phyloP scores from a whole-genome alignment of 2,113 vertebrate species.

The Zootoca vivipara region DNA sequence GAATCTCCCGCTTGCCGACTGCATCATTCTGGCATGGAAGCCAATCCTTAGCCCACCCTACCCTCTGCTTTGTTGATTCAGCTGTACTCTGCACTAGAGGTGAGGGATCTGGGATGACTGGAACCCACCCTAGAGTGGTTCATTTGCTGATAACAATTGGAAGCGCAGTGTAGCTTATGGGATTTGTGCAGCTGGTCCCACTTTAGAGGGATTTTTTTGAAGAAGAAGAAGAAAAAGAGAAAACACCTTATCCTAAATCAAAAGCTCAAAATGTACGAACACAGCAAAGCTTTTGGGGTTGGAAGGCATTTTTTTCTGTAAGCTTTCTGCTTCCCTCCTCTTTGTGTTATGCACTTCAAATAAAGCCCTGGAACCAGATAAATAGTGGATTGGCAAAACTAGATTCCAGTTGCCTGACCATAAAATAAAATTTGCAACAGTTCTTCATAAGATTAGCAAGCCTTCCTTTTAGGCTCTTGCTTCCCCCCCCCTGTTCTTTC shows the following conservation, averaged over 20 bases:
- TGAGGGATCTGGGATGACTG: not conserved
- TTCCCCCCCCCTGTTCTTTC: not conserved
- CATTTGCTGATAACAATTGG: constrained; percentile 53
- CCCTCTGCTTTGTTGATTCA: constrained; percentile 64
- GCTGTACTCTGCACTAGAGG: constrained; percentile 48
- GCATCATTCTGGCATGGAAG: not conserved
- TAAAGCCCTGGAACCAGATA: not conserved
- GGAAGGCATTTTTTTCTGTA: constrained; percentile 2
- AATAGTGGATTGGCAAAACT: not conserved
- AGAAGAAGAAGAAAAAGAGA: constrained; percentile 1
- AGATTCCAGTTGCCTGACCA: not conserved
- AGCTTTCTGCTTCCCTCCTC: not conserved
- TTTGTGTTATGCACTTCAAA: not conserved
- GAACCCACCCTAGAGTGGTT: not conserved
- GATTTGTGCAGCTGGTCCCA: not conserved
- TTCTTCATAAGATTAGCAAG: not conserved
- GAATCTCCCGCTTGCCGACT: constrained; percentile 41
- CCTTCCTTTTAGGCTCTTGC: not conserved
- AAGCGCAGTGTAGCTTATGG: not conserved
- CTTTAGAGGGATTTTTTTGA: constrained; percentile 12
- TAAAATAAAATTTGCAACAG: not conserved
- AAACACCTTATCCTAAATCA: not conserved
- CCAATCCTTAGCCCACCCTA: constrained; percentile 15
- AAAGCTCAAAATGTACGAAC: constrained; percentile 19
- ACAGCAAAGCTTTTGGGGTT: rapidly evolving